These are phyloP conservation scores for Epizoanthus stellaris DNA, from an alignment of 92 coral and sea anemone species.

Conservation along the genomic window DNA sequence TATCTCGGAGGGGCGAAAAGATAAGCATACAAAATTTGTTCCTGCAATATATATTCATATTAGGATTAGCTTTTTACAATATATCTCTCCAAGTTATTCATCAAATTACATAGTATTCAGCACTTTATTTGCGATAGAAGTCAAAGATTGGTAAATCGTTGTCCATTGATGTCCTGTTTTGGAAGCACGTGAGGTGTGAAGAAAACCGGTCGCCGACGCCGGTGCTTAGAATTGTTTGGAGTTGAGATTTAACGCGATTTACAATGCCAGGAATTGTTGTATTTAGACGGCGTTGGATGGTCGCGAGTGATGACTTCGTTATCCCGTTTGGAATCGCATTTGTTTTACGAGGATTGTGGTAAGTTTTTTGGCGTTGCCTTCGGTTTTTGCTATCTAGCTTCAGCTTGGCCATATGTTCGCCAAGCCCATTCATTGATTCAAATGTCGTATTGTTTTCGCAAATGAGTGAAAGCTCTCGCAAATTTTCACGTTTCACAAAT, in stretches of 20 bases:
- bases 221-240: not conserved
- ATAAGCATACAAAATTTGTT: not conserved
- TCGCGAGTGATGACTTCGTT: constrained; percentile 98
- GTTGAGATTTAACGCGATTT: constrained; percentile 3
- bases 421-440: not conserved
- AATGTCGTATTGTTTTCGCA: not conserved
- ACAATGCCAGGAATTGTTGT: constrained; percentile 98
- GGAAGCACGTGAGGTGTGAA: constrained; percentile 28
- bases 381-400: not conserved
- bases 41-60: not conserved
- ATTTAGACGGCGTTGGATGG: constrained; percentile 96
- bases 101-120: not conserved
- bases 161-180: constrained; percentile 8
- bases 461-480: not conserved
- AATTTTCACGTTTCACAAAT: not conserved
- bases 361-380: constrained; percentile 28
- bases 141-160: not conserved
- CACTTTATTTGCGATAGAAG: not conserved
- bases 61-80: not conserved
- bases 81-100: not conserved
- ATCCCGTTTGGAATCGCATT: constrained; percentile 95
- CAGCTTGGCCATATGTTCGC: constrained; percentile 5
- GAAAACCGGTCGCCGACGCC: not conserved
- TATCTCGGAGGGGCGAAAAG: not conserved
- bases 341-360: constrained; percentile 92